These are phyloP conservation scores for Hybos culiciformis DNA, from an alignment of 2,888 invertebrate genomes.

Conservation along the genomic window DNA sequence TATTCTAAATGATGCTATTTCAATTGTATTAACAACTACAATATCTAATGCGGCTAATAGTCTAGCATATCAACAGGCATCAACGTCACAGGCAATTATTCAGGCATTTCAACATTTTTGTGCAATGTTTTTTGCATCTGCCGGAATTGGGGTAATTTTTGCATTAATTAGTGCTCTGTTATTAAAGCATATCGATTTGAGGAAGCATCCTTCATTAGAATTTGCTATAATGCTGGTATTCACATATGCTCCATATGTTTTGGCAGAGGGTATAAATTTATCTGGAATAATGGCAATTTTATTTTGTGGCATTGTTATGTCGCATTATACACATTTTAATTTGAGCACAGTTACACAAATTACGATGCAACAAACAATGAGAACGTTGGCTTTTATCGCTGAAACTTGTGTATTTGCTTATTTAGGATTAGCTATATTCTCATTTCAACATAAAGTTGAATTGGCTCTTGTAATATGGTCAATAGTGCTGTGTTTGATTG, in stretches of 20 bases:
- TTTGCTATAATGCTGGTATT: constrained; percentile 98
- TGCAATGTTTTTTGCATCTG: constrained; percentile 96
- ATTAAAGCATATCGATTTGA: constrained; percentile 87
- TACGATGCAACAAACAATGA: constrained; percentile 97
- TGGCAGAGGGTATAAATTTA: constrained; percentile 91
- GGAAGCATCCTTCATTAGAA: constrained; percentile 95
- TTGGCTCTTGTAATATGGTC: constrained; percentile 90
- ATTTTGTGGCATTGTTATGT: constrained; percentile 99
- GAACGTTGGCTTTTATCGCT: constrained; percentile 92
- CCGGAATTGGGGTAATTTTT: constrained; percentile 89
- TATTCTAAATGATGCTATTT: constrained; percentile 88
- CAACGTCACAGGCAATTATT: constrained; percentile 70
- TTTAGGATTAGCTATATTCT: constrained; percentile 57
- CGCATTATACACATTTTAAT: constrained; percentile 98
- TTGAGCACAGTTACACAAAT: constrained; percentile 97
- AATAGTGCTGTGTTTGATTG: constrained; percentile 77
- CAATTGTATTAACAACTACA: constrained; percentile 91
- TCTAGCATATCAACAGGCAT: constrained; percentile 39
- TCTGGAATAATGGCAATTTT: constrained; percentile 99
- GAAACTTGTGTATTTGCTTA: constrained; percentile 99
- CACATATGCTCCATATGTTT: constrained; percentile 94
- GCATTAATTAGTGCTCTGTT: constrained; percentile 85
- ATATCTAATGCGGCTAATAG: constrained; percentile 58
- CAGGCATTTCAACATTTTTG: constrained; percentile 83
- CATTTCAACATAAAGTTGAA: constrained; percentile 87